Conservation (phyloP, 2,797 vertebrate species). For the Phoxinus dragarum region DNA sequence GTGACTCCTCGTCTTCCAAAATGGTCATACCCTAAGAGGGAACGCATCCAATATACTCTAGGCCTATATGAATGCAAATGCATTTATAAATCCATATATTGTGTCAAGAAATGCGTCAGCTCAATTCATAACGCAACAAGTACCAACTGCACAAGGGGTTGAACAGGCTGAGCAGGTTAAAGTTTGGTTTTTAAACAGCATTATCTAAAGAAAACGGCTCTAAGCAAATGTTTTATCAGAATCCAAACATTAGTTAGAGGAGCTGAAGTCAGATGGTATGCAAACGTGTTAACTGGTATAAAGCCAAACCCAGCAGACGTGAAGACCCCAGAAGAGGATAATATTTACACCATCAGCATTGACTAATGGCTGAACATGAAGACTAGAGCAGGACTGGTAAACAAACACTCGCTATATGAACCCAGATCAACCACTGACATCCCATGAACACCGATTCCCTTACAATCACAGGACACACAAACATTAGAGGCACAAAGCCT, state of each 20-base stretch:
- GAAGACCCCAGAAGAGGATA: not conserved
- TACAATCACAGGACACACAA: not conserved
- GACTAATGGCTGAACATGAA: not conserved
- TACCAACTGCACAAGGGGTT: not conserved
- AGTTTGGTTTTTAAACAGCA: not conserved
- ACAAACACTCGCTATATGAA: not conserved
- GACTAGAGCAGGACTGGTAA: not conserved
- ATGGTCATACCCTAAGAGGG: not conserved
- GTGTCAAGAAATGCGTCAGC: not conserved
- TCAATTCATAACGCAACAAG: not conserved
- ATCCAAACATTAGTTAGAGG: not conserved
- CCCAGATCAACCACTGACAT: not conserved
- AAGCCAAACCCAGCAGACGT: not conserved
- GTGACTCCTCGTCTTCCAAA: not conserved
- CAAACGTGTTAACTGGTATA: not conserved
- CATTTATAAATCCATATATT: not conserved
- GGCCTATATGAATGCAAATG: no score
- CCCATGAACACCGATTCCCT: not conserved
- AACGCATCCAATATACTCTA: not conserved
- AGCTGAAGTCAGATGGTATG: not conserved
- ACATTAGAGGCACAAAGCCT: not conserved
- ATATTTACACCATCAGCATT: not conserved
- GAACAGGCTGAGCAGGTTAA: no score
- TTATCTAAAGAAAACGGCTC: no score
- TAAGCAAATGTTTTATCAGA: not conserved